Conservation (phyloP, 2,113 vertebrate genomes). For the Bos taurus region DNA sequence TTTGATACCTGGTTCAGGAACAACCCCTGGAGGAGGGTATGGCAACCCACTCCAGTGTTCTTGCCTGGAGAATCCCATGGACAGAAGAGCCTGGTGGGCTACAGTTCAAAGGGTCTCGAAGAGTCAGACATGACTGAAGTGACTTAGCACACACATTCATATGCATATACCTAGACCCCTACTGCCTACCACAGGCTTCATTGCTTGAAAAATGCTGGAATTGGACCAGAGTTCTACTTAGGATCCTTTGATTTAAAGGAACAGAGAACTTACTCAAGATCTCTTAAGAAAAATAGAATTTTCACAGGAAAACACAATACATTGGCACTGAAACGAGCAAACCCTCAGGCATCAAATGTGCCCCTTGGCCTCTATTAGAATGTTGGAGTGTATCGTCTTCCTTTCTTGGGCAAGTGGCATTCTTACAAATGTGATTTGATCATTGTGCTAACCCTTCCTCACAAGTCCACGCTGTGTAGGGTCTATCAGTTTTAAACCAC, state of each 20-base stretch:
- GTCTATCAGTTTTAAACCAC: background rate
- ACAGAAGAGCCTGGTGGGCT: background rate
- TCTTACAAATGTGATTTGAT: background rate
- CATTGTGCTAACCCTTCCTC: background rate
- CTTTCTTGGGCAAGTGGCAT: background rate
- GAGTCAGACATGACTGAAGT: background rate
- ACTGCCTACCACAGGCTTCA: background rate
- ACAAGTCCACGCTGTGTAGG: background rate
- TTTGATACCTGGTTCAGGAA: background rate
- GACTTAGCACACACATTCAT: background rate
- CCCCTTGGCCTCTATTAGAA: background rate
- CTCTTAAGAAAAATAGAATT: background rate
- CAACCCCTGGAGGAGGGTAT: background rate
- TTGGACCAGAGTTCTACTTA: background rate
- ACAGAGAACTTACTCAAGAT: background rate
- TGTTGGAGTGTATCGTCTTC: background rate
- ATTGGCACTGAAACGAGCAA: background rate
- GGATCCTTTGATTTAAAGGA: background rate
- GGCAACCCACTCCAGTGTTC: background rate
- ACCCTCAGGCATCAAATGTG: background rate
- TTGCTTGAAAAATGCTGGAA: background rate
- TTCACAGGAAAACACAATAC: background rate
- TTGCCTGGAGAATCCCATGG: background rate
- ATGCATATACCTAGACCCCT: background rate
- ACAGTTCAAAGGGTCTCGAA: background rate